Conservation (phyloP, 2,797 vertebrate genomes). For the Nothura maculosa region DNA sequence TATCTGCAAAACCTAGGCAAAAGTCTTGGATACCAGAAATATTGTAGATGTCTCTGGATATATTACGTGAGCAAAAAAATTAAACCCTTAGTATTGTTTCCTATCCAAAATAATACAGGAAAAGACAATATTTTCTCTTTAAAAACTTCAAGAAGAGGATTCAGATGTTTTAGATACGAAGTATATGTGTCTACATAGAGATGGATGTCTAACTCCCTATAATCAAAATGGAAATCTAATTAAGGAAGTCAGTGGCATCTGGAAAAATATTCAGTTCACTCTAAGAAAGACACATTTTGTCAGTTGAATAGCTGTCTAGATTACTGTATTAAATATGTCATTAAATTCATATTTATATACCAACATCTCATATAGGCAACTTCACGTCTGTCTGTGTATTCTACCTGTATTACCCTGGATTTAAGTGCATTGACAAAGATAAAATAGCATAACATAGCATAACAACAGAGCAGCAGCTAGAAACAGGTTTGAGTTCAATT, state of each 20-base stretch:
- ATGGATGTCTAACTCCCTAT: background rate
- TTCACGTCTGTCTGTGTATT: background rate
- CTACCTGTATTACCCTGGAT: background rate
- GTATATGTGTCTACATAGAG: background rate
- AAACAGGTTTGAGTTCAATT: background rate
- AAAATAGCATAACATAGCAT: background rate
- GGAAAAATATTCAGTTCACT: background rate
- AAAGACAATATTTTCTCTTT: background rate
- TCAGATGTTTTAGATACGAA: background rate
- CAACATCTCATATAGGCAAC: background rate
- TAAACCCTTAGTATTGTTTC: background rate
- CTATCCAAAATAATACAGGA: background rate
- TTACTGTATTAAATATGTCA: background rate
- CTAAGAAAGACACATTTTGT: background rate
- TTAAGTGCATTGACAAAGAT: background rate
- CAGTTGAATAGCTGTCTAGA: background rate
- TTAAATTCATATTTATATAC: background rate
- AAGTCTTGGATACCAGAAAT: background rate
- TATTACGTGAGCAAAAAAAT: background rate
- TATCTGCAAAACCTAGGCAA: background rate
- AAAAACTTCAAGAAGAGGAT: fast-evolving
- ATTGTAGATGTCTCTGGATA: background rate
- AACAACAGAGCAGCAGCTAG: background rate
- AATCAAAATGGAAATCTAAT: background rate
- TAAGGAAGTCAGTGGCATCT: background rate